Evolutionary conservation across 2,113 vertebrate species (phyloP), one percentile per base, ranked within the genome.

Genomic region (Orthonyx spaldingii): DNA sequence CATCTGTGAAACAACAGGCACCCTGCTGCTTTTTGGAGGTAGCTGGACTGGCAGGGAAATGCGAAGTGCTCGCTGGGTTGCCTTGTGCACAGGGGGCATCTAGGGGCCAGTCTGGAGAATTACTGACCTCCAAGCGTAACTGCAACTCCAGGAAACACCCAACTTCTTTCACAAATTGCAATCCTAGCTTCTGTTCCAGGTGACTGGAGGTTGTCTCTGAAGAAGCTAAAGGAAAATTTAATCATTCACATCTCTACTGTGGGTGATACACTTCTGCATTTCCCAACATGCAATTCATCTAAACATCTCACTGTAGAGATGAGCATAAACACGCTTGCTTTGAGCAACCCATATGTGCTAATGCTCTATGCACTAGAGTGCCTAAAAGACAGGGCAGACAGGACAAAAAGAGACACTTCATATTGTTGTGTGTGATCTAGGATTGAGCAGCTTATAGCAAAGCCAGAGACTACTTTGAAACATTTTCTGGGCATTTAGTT

Each of bases 51-150:
- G 13, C 37, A 44, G 41, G 32, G 60, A 86, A 72, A 49, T 9
- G 1, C 5, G 0, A 23, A 14, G 32, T 13, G 55, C 42, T 78
- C 11, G 0, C n/a, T 56, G 13, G 10, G 56, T 90, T 85, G 32
- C 56, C 33, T 87, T 70, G 74, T 68, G 89, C 60, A 81, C 84
- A 85, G 69, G 46, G 28, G 64, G 72, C 97, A 95, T 68, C 94
- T 95, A 95, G 88, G 65, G 94, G 93, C 44, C 72, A n/a, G 8
- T 35, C 8, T 56, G 44, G 39, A 94, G 79, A 92, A 96, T 61
- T 89, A 68, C 84, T 56, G 27, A n/a, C 41, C 41, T 91, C 44
- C 35, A 18, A 0, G 9, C 3, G 1, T 35, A 68, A 37, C 52
- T 63, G 72, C 60, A 78, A 4, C 85, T n/a, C 50, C 24, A 71